Base-by-base conservation (phyloP, 2,888 invertebrate genomes). In the Sisyra nigra region DNA sequence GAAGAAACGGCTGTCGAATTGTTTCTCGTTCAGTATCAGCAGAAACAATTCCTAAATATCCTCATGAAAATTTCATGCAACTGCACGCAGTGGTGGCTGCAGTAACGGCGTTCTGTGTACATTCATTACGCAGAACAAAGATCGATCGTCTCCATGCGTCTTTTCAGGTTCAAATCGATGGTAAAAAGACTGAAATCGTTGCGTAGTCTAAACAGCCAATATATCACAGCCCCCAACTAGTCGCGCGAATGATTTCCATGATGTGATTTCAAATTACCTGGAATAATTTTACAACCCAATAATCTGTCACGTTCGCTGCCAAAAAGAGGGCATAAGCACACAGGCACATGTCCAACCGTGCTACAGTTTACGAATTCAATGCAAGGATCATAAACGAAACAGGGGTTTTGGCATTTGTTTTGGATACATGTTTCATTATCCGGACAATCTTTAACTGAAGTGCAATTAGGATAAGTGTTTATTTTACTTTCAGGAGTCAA, bases 251-350 rank as follows among this genome's bases (percentile, higher is more conserved):
- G 33, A 19, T 38, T 38, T 38, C 11, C 15, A 18, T n/a, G 32
- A 43, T 19, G 43, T 38, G 31, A 38, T 38, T 30, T 31, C 30
- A 44, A 45, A 46, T 63, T 74, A 74, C 74, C 74, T 74, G 74
- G 68, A 62, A 65, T 64, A 57, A 64, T 59, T 61, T 65, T 68
- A 68, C 74, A 74, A 63, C 65, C 67, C 59, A 59, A 53, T 54
- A 60, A 55, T 51, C 55, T 58, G 55, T 51, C 53, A 52, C 53
- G 53, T 51, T 55, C 47, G 57, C 55, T 47, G 54, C 58, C 51
- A 50, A 63, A 61, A 62, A 60, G 61, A 55, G 66, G 62, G 60
- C 74, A 74, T 61, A 66, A 66, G 63, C 74, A 75, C 62, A 67
- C 62, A 51, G 70, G 63, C 54, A 64, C 63, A 57, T 72, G 71